Evolutionary conservation across 2,113 vertebrate species (phyloP).

Genomic region (Oncorhynchus masou): DNA sequence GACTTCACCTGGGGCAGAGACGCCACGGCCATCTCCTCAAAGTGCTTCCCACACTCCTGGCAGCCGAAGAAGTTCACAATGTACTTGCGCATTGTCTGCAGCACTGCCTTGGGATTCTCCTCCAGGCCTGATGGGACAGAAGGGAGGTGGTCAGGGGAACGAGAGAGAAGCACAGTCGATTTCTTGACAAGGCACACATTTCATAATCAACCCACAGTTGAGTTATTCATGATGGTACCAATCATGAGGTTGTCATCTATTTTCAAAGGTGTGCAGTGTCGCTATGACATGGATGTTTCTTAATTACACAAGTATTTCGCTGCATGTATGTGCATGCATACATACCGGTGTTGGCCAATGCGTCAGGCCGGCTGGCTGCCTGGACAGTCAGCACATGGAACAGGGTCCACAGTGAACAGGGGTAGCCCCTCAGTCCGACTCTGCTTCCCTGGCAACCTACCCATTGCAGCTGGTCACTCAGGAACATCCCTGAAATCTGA

Average conservation of each 20-base stretch:
- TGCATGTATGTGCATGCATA: neutral
- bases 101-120: constrained; percentile 72
- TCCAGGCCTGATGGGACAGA: constrained; percentile 71
- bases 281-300: too few relatives aligned
- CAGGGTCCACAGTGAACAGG: constrained; percentile 91
- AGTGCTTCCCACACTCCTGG: constrained; percentile 83
- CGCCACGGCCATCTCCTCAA: constrained; percentile 81
- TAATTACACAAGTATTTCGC: too few relatives aligned
- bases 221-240: neutral
- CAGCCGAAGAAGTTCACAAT: constrained; percentile 89
- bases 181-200: too few relatives aligned
- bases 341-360: constrained; percentile 82
- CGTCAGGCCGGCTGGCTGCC: constrained; percentile 72
- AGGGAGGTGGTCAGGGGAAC: neutral
- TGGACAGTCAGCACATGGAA: constrained; percentile 87
- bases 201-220: too few relatives aligned
- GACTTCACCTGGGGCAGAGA: constrained; percentile 72
- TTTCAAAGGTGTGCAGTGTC: too few relatives aligned
- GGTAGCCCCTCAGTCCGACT: constrained; percentile 84
- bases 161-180: too few relatives aligned
- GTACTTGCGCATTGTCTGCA: constrained; percentile 83
- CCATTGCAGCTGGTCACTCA: constrained; percentile 81
- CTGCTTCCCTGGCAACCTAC: constrained; percentile 91
- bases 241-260: too few relatives aligned
- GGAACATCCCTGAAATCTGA: constrained; percentile 90